phyloP scores from a whole-genome alignment of 2,797 vertebrate genomes.

The Argya squamiceps region DNA sequence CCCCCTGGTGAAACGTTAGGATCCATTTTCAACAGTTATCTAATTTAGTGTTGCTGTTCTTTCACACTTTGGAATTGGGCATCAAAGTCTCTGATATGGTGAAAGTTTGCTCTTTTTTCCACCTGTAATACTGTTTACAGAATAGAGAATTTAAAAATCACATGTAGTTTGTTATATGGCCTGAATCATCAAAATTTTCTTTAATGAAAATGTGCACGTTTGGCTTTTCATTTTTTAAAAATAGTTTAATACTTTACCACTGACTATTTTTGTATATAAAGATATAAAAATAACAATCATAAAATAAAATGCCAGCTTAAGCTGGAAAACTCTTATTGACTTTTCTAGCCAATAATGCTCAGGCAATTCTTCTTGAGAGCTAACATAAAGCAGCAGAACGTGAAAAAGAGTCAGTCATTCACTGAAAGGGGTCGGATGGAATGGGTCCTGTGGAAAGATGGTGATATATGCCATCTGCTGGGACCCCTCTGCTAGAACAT shows the following conservation, averaged over 20 bases:
- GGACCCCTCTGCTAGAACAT: neutral
- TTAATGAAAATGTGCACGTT: neutral
- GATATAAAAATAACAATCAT: neutral
- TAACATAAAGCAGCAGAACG: neutral
- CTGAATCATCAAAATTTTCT: neutral
- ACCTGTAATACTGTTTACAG: neutral
- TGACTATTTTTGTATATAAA: neutral
- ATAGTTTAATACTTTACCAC: neutral
- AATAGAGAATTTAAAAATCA: neutral
- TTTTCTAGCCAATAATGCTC: neutral
- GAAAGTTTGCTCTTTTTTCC: neutral
- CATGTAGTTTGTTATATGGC: neutral
- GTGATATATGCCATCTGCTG: neutral
- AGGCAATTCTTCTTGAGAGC: neutral
- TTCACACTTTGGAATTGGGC: neutral
- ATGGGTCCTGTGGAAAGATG: neutral
- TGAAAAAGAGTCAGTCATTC: neutral
- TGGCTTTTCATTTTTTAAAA: neutral
- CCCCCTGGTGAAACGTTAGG: rapidly evolving
- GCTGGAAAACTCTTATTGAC: neutral
- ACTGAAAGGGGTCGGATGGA: neutral
- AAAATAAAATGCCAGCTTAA: neutral
- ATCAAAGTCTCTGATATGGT: neutral
- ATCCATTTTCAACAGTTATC: neutral
- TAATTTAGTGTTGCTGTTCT: neutral